Conservation (phyloP, 2,113 vertebrate genomes). For the Delphinus delphis region DNA sequence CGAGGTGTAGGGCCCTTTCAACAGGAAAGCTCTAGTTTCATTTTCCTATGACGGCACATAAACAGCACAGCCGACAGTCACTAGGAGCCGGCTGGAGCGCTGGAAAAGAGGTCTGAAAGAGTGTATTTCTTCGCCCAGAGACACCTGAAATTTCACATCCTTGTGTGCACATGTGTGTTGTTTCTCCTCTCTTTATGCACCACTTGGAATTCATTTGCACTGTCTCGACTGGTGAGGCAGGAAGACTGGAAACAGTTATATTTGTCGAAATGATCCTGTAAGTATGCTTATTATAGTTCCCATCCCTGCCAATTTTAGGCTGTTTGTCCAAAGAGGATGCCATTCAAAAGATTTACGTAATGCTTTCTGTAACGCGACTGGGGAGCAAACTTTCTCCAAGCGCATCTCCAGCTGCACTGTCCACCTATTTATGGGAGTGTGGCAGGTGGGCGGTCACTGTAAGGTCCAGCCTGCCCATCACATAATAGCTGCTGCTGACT, state of each 20-base stretch:
- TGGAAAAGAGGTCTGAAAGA: not conserved
- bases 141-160: not conserved
- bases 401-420: not conserved
- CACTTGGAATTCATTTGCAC: not conserved
- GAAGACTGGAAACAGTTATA: not conserved
- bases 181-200: not conserved
- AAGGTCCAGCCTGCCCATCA: fast-evolving
- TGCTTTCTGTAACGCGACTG: not conserved
- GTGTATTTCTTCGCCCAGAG: not conserved
- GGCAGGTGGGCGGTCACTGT: not conserved
- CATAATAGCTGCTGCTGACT: not conserved
- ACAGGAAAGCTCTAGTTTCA: not conserved
- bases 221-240: not conserved
- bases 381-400: not conserved
- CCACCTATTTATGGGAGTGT: too few species aligned
- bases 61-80: fast-evolving
- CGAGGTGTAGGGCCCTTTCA: not conserved
- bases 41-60: not conserved
- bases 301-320: conserved; percentile 3
- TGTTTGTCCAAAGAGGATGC: not conserved
- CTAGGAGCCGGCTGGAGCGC: fast-evolving
- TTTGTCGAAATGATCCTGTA: not conserved
- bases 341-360: not conserved
- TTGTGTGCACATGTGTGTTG: fast-evolving
- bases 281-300: not conserved